Conservation (phyloP, 2,888 invertebrate species). For the Heliothis peltigera region DNA sequence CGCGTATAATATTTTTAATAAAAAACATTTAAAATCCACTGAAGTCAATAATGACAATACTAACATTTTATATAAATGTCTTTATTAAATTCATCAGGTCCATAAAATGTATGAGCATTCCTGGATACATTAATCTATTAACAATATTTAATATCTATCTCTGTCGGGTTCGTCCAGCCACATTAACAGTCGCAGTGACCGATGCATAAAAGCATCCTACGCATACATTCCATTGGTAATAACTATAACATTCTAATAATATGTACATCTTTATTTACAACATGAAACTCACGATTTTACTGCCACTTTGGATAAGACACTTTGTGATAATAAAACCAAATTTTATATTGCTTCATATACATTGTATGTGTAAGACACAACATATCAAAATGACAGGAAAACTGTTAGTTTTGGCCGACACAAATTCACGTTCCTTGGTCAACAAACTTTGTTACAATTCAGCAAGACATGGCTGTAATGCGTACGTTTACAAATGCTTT, state of each 20-base stretch:
- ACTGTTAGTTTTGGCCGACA: constrained; percentile 60
- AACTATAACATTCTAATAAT: constrained; percentile 73
- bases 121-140: constrained; percentile 59
- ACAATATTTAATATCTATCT: constrained; percentile 61
- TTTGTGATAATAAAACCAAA: constrained; percentile 58
- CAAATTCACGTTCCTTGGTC: constrained; percentile 53
- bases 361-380: constrained; percentile 60
- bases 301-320: constrained; percentile 74
- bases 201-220: constrained; percentile 81
- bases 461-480: constrained; percentile 53
- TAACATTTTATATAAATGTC: constrained; percentile 53
- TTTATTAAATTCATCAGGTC: constrained; percentile 60
- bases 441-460: constrained; percentile 45
- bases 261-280: constrained; percentile 81
- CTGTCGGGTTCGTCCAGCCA: constrained; percentile 67
- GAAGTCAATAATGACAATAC: constrained; percentile 52
- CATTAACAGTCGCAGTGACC: constrained; percentile 73
- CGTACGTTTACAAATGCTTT: constrained; percentile 51
- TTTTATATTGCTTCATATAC: constrained; percentile 68
- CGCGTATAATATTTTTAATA: constrained; percentile 39
- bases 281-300: constrained; percentile 73
- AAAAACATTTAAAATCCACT: constrained; percentile 56
- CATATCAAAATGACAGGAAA: constrained; percentile 65
- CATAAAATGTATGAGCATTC: constrained; percentile 53
- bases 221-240: constrained; percentile 82